phyloP scores from a whole-genome alignment of 2,888 invertebrate genomes.

The Rotaria socialis region DNA sequence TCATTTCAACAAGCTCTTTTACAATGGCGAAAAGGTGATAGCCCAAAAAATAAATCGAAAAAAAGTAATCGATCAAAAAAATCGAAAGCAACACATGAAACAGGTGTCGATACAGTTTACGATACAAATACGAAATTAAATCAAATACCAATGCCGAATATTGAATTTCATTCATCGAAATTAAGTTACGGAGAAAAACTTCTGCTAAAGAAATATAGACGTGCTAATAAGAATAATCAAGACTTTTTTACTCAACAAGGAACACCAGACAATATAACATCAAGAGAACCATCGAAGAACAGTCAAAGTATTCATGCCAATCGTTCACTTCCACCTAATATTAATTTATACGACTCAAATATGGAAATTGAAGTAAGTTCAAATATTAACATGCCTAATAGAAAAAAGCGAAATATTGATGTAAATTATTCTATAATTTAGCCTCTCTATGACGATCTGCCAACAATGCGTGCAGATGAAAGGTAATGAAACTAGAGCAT shows the following conservation, averaged over 20 bases:
- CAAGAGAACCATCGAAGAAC: background rate
- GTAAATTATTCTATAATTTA: background rate
- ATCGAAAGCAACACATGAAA: slow-evolving; percentile 48
- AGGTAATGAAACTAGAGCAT: background rate
- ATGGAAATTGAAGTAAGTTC: background rate
- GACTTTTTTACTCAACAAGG: slow-evolving; percentile 10
- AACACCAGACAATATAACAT: background rate
- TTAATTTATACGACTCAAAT: background rate
- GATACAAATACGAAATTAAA: slow-evolving; percentile 49
- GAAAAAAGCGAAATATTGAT: too few relatives aligned
- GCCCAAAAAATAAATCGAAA: background rate
- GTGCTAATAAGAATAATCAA: slow-evolving; percentile 49
- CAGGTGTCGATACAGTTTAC: slow-evolving; percentile 50
- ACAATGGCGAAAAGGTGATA: slow-evolving; percentile 51
- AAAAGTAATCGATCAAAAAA: background rate
- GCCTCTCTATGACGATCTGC: background rate
- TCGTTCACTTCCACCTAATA: background rate
- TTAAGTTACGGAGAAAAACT: slow-evolving; percentile 56
- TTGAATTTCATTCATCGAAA: slow-evolving; percentile 51
- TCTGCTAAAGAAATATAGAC: slow-evolving; percentile 55
- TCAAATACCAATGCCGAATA: slow-evolving; percentile 49
- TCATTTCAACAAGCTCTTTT: slow-evolving; percentile 56
- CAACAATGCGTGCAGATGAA: background rate
- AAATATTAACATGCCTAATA: background rate
- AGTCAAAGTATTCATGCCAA: background rate